These are phyloP conservation scores for Tinea pellionella DNA, from an alignment of 2,888 invertebrate genomes.

Conservation along the genomic window DNA sequence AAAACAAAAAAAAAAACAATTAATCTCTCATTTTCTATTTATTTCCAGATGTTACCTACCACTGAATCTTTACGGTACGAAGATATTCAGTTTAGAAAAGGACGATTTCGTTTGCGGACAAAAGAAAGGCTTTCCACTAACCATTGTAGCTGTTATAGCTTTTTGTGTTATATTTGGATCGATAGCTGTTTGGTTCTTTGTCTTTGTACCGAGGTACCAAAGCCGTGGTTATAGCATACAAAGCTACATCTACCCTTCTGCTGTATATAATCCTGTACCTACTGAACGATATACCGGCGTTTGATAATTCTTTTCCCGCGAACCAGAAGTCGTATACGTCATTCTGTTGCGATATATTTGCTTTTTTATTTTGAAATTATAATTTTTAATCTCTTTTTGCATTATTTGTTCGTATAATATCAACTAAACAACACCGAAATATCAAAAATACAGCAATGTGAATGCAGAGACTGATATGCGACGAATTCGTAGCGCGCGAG, in stretches of 20 bases:
- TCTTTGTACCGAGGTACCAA: slow-evolving; percentile 36
- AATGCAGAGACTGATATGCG: no score
- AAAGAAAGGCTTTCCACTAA: slow-evolving; percentile 26
- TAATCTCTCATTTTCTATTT: no score
- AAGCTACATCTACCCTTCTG: slow-evolving; percentile 27
- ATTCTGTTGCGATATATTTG: no score
- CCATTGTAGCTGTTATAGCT: slow-evolving; percentile 27
- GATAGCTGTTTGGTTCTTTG: slow-evolving; percentile 44
- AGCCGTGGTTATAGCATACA: slow-evolving; percentile 23
- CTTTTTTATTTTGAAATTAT: no score
- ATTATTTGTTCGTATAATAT: no score
- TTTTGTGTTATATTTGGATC: slow-evolving; percentile 31
- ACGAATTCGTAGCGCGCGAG: no score
- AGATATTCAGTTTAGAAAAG: slow-evolving; percentile 48
- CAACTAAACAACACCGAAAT: no score
- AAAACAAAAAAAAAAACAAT: no score
- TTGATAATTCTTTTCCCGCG: not conserved
- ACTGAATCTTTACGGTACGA: slow-evolving; percentile 40
- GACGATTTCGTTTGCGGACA: slow-evolving; percentile 50
- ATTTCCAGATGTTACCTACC: slow-evolving; percentile 62
- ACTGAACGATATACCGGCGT: not conserved
- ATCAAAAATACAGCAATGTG: no score
- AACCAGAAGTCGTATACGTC: no score
- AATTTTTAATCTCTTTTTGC: no score
- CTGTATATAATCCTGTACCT: slow-evolving; percentile 27